Conservation (phyloP, 2,888 invertebrate genomes). For the Apotomis betuletana region DNA sequence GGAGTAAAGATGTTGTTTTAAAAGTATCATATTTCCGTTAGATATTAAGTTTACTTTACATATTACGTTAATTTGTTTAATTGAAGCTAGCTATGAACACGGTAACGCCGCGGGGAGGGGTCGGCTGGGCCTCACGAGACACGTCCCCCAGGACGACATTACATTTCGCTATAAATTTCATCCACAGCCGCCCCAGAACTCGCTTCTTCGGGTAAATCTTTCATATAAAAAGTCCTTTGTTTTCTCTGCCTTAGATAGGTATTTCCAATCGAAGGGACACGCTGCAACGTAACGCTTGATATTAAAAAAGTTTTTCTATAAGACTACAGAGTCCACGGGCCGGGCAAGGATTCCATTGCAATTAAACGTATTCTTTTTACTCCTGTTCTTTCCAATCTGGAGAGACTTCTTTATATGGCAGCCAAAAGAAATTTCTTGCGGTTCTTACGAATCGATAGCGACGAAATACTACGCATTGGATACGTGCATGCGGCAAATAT, state of each 20-base stretch:
- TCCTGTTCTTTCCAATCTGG: slow-evolving; percentile 33
- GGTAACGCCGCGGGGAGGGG: slow-evolving; percentile 46
- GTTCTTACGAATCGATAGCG: slow-evolving; percentile 25
- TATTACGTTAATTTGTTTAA: slow-evolving; percentile 54
- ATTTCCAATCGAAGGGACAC: slow-evolving; percentile 73
- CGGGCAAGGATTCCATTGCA: slow-evolving; percentile 63
- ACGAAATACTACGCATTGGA: slow-evolving; percentile 33
- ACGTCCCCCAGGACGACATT: slow-evolving; percentile 64
- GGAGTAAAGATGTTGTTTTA: background rate
- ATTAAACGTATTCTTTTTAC: slow-evolving; percentile 58
- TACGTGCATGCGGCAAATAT: slow-evolving; percentile 30
- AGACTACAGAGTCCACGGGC: slow-evolving; percentile 56
- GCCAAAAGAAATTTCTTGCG: slow-evolving; percentile 22
- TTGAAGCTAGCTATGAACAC: slow-evolving; percentile 46
- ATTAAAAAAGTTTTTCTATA: slow-evolving; percentile 81
- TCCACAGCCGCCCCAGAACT: slow-evolving; percentile 62
- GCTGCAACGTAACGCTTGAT: slow-evolving; percentile 66
- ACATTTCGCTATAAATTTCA: slow-evolving; percentile 71
- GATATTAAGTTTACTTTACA: slow-evolving; percentile 1
- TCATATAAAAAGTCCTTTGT: slow-evolving; percentile 71
- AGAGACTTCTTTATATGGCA: slow-evolving; percentile 36
- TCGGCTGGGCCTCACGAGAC: slow-evolving; percentile 53
- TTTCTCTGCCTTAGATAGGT: slow-evolving; percentile 70
- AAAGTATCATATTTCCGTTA: background rate
- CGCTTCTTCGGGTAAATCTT: slow-evolving; percentile 65